Conservation (phyloP, 2,888 invertebrate genomes). For the Caenorhabditis sp. region DNA sequence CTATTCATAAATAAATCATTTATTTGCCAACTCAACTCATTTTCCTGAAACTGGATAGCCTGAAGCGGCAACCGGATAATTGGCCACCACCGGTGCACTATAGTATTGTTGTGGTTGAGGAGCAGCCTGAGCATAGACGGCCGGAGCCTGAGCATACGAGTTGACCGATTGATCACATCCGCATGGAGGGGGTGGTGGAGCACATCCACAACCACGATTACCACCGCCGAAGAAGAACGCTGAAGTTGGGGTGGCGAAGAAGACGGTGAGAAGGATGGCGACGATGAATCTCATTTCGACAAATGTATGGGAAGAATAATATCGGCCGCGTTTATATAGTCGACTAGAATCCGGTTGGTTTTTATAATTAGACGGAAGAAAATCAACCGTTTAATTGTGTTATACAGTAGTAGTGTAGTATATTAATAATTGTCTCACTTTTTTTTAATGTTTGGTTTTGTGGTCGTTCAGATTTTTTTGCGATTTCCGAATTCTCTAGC, state of each 20-base stretch:
- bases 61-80: constrained; percentile 23
- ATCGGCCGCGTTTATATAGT: too few species aligned
- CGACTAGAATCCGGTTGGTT: too few species aligned
- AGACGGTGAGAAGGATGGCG: constrained; percentile 26
- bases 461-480: too few species aligned
- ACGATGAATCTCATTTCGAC: constrained; percentile 32
- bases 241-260: constrained; percentile 32
- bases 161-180: background rate
- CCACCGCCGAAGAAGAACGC: constrained; percentile 22
- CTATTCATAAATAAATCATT: too few species aligned
- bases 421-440: too few species aligned
- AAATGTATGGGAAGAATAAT: constrained; percentile 2
- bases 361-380: too few species aligned
- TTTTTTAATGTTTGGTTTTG: too few species aligned
- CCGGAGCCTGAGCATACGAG: background rate
- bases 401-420: too few species aligned
- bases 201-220: constrained; percentile 25
- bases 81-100: background rate
- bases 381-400: too few species aligned
- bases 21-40: background rate
- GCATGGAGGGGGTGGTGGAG: constrained; percentile 36
- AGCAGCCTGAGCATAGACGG: constrained; percentile 2
- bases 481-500: too few species aligned
- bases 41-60: constrained; percentile 37
- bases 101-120: constrained; percentile 6